Percentiles rank a stretch among this genome's conserved stretches.
Evolutionary conservation across 2,888 invertebrate genomes (phyloP).

Genomic region (Amphimallon solstitiale): DNA sequence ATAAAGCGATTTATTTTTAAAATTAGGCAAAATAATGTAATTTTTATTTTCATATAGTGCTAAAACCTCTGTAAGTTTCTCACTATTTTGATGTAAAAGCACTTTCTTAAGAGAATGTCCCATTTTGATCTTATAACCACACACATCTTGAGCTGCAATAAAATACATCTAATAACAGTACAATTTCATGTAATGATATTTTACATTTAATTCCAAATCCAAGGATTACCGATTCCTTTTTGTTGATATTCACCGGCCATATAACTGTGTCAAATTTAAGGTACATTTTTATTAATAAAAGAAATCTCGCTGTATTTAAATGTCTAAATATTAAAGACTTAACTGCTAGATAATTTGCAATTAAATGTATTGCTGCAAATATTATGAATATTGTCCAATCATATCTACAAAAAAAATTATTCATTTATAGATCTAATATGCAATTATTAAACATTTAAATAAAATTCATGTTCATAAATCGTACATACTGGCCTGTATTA

Average conservation of each 20-base stretch:
- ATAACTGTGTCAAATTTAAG: slow-evolving; percentile 70
- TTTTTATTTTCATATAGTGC: slow-evolving; percentile 64
- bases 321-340: slow-evolving; percentile 80
- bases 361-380: slow-evolving; percentile 82
- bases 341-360: slow-evolving; percentile 89
- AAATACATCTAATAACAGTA: slow-evolving; percentile 41
- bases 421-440: slow-evolving; percentile 22
- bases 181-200: background rate
- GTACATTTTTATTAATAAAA: slow-evolving; percentile 76
- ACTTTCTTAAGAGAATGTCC: slow-evolving; percentile 67
- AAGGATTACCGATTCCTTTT: slow-evolving; percentile 75
- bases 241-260: slow-evolving; percentile 74
- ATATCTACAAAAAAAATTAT: slow-evolving; percentile 66
- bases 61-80: slow-evolving; percentile 61
- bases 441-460: slow-evolving; percentile 1
- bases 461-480: slow-evolving; percentile 27
- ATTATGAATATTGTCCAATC: slow-evolving; percentile 78
- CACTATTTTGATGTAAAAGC: slow-evolving; percentile 46
- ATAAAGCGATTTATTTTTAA: slow-evolving; percentile 64
- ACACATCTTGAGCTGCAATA: slow-evolving; percentile 68
- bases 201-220: slow-evolving; percentile 64
- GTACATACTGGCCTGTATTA: slow-evolving; percentile 64
- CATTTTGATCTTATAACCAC: slow-evolving; percentile 71
- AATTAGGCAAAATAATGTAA: slow-evolving; percentile 68
- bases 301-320: slow-evolving; percentile 82